Percentiles rank a stretch among this genome's conserved stretches.
phyloP scores from a whole-genome alignment of 2,888 invertebrate species.

The Acanthoscelides obtectus region DNA sequence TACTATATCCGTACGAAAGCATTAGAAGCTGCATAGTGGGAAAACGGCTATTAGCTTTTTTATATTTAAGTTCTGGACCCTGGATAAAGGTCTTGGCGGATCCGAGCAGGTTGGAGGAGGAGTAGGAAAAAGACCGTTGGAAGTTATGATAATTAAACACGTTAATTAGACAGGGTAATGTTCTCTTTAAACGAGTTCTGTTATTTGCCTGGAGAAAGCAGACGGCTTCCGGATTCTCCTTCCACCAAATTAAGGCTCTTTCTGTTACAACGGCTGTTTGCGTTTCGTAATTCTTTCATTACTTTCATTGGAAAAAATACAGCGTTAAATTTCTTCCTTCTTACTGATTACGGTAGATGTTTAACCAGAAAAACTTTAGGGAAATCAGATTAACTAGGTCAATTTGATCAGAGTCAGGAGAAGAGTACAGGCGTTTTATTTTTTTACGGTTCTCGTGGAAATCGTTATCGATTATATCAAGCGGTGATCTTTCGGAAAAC shows the following conservation, averaged over 20 bases:
- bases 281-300: not conserved
- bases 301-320: not conserved
- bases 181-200: conserved; percentile 28
- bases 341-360: not conserved
- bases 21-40: not conserved
- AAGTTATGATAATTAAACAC: conserved; percentile 34
- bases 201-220: conserved; percentile 29
- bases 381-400: not conserved
- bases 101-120: conserved; percentile 1
- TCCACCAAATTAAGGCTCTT: not conserved
- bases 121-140: conserved; percentile 21
- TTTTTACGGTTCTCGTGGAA: no score
- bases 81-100: not conserved
- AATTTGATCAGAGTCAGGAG: no score
- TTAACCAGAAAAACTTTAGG: not conserved
- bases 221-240: not conserved
- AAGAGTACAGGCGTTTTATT: no score
- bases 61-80: not conserved
- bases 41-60: not conserved
- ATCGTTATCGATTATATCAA: no score
- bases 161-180: conserved; percentile 36
- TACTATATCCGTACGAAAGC: not conserved
- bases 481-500: no score
- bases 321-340: not conserved
- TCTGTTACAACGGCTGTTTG: not conserved